Percentiles rank a stretch among this genome's conserved stretches.
Conservation (phyloP, 1,140 invertebrate species). For the Drosophila pandora region DNA sequence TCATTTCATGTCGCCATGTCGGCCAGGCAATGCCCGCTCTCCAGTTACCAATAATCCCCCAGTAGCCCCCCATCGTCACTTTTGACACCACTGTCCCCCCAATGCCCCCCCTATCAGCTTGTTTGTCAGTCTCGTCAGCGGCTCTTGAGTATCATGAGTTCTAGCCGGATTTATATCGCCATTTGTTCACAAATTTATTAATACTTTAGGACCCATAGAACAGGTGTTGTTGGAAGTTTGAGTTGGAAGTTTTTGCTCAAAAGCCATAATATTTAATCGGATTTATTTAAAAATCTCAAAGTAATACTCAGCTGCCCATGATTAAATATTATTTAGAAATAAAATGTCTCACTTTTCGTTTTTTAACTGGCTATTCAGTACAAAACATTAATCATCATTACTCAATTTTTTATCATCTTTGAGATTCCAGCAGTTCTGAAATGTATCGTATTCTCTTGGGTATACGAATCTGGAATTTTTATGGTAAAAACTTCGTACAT, state of each 20-base stretch:
- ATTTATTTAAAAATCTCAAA: not conserved
- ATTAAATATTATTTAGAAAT: not conserved
- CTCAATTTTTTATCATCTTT: not conserved
- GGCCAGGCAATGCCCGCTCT: constrained; percentile 19
- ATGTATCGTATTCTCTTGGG: constrained; percentile 5
- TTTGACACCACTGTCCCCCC: not conserved
- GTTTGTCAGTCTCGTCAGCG: constrained; percentile 32
- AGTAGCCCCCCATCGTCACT: not conserved
- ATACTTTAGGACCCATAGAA: not conserved
- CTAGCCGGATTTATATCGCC: constrained; percentile 54
- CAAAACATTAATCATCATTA: not conserved
- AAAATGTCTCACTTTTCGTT: not conserved
- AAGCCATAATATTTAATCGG: not conserved
- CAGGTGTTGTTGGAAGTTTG: not conserved
- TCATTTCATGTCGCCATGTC: constrained; percentile 50
- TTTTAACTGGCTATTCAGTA: not conserved
- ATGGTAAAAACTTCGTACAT: constrained; percentile 33
- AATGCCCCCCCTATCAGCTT: not conserved
- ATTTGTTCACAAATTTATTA: constrained; percentile 32
- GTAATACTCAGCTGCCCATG: not conserved
- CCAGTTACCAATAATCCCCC: constrained; percentile 16
- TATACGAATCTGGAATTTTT: constrained; percentile 29
- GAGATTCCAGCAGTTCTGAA: constrained; percentile 3
- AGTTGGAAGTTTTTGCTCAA: not conserved
- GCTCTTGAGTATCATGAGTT: constrained; percentile 55